phyloP scores from a whole-genome alignment of 2,113 vertebrate genomes.

The Egretta garzetta region DNA sequence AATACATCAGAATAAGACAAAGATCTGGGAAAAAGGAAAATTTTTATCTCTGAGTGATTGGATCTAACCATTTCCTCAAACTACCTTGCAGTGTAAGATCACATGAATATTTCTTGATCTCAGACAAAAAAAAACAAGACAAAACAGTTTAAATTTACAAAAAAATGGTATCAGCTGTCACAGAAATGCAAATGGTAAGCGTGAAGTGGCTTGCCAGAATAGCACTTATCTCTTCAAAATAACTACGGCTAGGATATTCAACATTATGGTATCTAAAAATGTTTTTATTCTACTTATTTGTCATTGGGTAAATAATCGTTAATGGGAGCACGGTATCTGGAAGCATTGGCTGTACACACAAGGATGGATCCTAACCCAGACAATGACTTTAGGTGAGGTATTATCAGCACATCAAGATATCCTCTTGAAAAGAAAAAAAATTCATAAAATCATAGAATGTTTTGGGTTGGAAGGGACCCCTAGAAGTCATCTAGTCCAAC shows the following conservation, averaged over 20 bases:
- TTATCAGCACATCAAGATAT: background rate
- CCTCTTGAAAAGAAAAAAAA: background rate
- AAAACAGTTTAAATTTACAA: background rate
- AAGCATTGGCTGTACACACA: background rate
- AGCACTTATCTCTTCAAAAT: background rate
- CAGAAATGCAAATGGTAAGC: background rate
- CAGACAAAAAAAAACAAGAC: background rate
- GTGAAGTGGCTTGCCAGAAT: background rate
- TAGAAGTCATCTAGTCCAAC: too few relatives aligned
- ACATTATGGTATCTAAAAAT: background rate
- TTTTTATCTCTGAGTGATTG: background rate
- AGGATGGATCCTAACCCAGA: background rate
- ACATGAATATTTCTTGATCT: too few relatives aligned
- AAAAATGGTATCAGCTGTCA: background rate
- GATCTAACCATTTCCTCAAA: background rate
- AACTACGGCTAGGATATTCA: background rate
- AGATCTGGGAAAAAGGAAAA: background rate
- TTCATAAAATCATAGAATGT: too few relatives aligned
- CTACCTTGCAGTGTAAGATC: background rate
- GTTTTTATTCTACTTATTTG: background rate
- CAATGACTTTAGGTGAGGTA: background rate
- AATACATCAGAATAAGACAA: background rate
- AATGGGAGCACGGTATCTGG: background rate
- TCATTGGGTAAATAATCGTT: background rate
- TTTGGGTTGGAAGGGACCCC: too few relatives aligned